A percentile compares a stretch with the other conserved stretches of the same genome.
Conservation (phyloP, 1,140 invertebrate species). For the Coboldia fuscipes region DNA sequence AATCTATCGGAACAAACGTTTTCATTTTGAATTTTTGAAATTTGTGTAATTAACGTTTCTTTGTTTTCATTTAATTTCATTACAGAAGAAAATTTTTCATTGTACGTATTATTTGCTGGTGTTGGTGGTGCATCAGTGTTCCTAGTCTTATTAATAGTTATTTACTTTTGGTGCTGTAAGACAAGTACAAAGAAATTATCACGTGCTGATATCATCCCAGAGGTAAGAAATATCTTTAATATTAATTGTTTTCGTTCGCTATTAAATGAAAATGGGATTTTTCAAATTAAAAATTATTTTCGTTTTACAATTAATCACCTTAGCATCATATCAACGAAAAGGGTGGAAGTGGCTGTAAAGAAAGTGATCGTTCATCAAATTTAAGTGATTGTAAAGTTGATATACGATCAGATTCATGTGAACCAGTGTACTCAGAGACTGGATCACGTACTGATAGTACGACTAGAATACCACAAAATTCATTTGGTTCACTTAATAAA, state of each 20-base stretch:
- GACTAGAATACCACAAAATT: slow-evolving; percentile 2
- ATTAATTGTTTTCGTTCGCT: not conserved
- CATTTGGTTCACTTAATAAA: slow-evolving; percentile 12
- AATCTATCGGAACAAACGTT: no score
- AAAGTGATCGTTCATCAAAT: slow-evolving; percentile 72
- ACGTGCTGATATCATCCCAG: slow-evolving; percentile 18
- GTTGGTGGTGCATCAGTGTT: slow-evolving; percentile 15
- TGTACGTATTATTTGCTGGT: slow-evolving; percentile 14
- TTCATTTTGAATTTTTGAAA: no score
- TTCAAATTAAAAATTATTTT: not conserved
- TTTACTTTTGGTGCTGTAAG: slow-evolving; percentile 13
- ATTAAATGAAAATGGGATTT: not conserved
- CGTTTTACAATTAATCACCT: slow-evolving; percentile 1
- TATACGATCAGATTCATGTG: slow-evolving; percentile 59
- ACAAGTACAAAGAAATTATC: slow-evolving; percentile 18
- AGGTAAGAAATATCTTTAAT: slow-evolving; percentile 1
- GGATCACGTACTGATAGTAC: slow-evolving; percentile 17
- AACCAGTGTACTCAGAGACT: slow-evolving; percentile 32
- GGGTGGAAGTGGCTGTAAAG: slow-evolving; percentile 61
- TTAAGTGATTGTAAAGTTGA: slow-evolving; percentile 80
- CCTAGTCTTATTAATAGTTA: slow-evolving; percentile 16
- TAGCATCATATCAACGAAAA: slow-evolving; percentile 41
- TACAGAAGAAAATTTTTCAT: slow-evolving; percentile 12
- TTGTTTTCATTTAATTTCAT: no score
- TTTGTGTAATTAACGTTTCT: no score